Base-by-base conservation (phyloP, 2,113 vertebrate species). In the Semnornis frantzii region DNA sequence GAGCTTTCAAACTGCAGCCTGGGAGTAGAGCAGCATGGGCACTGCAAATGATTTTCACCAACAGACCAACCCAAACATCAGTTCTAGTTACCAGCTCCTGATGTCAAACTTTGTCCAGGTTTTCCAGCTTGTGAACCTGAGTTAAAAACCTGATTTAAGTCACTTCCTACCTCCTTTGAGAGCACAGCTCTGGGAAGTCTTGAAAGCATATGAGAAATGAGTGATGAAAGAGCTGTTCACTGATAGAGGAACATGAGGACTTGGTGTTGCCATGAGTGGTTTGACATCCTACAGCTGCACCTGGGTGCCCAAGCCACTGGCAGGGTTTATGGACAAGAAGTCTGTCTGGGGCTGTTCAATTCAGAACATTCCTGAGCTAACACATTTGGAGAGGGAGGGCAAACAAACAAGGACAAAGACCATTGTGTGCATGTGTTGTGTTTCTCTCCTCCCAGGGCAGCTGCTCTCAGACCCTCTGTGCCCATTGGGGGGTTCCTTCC, bases 261-360 rank as follows among this genome's bases (percentile, higher is more conserved):
- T 12, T 34, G 52, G 42, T 0, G 0, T 72, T 76, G 64, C 17
- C 42, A 33, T 27, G 3, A 23, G 34, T 34, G 73, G 19, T 13
- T 33, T 44, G 34, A 60, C 18, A 4, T 77, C 17, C 58, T 34
- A 2, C 83, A 58, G 4, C 12, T 72, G 31, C 59, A 54, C 0
- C 0, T 48, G 58, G 5, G 15, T 72, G 81, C 23, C 78, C 75
- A 52, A 79, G 66, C 31, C 48, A 18, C 31, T 64, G 63, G 15
- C 11, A 60, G 23, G 6, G 44, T 42, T 64, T 75, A 30, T 44
- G 33, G 59, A 46, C 72, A n/a, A 74, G 55, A 74, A 74, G 19
- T 72, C 63, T 89, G 15, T 50, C 20, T 9, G 50, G 57, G 34
- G n/a, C 46, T 83, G 0, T 78, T 77, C 71, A 79, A 68, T 81